Conservation (phyloP, 2,888 invertebrate species). For the Caenorhabditis sp. region DNA sequence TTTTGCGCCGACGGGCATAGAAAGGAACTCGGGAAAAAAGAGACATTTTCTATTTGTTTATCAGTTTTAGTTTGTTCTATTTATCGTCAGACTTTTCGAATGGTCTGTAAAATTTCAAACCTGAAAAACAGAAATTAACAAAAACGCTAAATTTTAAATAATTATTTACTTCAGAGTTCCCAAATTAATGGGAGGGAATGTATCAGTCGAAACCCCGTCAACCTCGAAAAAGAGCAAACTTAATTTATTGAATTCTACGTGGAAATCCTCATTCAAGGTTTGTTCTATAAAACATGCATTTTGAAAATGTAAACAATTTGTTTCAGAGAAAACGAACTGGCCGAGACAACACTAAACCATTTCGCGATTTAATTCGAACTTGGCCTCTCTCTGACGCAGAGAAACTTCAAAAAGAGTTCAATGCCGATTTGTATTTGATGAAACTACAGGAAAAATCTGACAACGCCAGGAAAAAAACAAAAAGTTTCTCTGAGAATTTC, state of each 20-base stretch:
- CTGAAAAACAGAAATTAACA: neutral
- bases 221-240: conserved; percentile 4
- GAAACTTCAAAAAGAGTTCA: conserved; percentile 30
- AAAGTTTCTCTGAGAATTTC: conserved; percentile 3
- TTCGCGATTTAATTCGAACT: conserved; percentile 39
- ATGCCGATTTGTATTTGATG: conserved; percentile 30
- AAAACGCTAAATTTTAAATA: neutral
- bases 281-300: neutral
- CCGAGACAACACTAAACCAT: conserved; percentile 22
- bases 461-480: conserved; percentile 11
- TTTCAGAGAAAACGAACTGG: conserved; percentile 18
- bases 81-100: neutral
- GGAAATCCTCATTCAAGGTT: conserved; percentile 43
- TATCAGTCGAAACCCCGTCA: neutral
- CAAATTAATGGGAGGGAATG: neutral
- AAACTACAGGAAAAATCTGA: conserved; percentile 26
- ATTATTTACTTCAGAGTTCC: neutral
- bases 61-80: neutral
- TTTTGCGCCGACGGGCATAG: conserved; percentile 1
- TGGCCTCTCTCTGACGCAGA: conserved; percentile 43
- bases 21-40: too few species aligned
- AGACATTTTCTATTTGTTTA: neutral
- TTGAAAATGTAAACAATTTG: too few species aligned
- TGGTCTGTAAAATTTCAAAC: neutral
- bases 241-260: neutral